These are phyloP conservation scores for Myiothlypis coronata DNA, from an alignment of 2,797 vertebrate species.

Conservation along the genomic window DNA sequence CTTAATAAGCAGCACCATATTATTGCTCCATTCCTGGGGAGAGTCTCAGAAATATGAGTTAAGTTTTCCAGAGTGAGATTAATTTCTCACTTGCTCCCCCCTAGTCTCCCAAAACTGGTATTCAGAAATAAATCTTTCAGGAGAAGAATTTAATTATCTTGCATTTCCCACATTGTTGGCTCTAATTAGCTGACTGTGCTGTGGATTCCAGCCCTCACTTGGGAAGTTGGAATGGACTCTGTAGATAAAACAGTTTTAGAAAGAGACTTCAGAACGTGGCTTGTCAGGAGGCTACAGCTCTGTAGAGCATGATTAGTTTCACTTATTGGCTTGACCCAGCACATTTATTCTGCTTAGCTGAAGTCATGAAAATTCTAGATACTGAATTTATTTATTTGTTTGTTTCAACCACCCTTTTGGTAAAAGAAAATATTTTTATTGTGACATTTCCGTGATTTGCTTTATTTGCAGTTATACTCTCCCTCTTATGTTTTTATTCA, in stretches of 20 bases:
- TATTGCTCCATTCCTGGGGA: background rate
- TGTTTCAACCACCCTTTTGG: background rate
- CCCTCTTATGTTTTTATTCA: background rate
- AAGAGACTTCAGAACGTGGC: background rate
- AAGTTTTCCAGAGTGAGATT: background rate
- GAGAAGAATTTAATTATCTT: conserved; percentile 13
- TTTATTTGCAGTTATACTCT: background rate
- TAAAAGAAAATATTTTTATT: background rate
- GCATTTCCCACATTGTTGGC: background rate
- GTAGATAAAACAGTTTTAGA: background rate
- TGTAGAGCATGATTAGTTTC: background rate
- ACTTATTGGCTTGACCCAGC: background rate
- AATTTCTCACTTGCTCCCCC: background rate
- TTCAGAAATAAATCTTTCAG: conserved; percentile 20
- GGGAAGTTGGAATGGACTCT: background rate
- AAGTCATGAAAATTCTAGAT: background rate
- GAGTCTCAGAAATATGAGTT: background rate
- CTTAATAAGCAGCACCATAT: background rate
- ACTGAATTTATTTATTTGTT: background rate
- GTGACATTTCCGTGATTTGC: background rate
- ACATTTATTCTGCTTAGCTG: background rate
- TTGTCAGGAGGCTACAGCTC: background rate
- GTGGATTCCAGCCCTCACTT: background rate
- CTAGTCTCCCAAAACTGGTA: background rate
- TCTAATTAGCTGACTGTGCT: background rate